Percentiles rank a stretch among this genome's conserved stretches.
These are phyloP conservation scores for Mesorhabditis spiculigera DNA, from an alignment of 2,888 invertebrate genomes.

Conservation along the genomic window DNA sequence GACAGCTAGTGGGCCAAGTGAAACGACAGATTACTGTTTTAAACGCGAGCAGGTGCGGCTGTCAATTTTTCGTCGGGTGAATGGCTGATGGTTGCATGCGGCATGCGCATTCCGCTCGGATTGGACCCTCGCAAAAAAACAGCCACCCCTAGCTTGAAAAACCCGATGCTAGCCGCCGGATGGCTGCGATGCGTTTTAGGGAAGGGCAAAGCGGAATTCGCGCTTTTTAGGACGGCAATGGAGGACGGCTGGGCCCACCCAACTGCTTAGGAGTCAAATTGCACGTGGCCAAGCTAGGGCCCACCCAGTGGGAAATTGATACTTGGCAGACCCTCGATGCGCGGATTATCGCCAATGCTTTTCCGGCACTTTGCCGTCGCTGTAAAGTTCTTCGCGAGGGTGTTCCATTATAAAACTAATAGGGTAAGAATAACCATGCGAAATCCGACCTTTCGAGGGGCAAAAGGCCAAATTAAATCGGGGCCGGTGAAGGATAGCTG, in stretches of 20 bases:
- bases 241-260: background rate
- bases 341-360: conserved; percentile 5
- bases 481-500: background rate
- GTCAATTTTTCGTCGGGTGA: too few species aligned
- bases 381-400: background rate
- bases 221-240: background rate
- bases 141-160: too few species aligned
- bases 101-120: too few species aligned
- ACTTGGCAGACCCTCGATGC: background rate
- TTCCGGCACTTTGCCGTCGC: background rate
- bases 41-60: too few species aligned
- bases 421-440: background rate
- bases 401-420: background rate
- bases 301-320: background rate
- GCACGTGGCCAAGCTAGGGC: background rate
- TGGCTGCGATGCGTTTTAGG: too few species aligned
- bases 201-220: too few species aligned
- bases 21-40: too few species aligned
- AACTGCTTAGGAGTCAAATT: background rate
- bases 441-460: background rate
- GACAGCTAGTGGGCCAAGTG: too few species aligned
- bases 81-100: too few species aligned
- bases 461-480: background rate
- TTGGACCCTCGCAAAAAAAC: too few species aligned
- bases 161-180: too few species aligned